Percentiles rank a stretch among this genome's conserved stretches.
Evolutionary conservation across 2,888 invertebrate genomes (phyloP).

Genomic region (Calameuta pallipes): DNA sequence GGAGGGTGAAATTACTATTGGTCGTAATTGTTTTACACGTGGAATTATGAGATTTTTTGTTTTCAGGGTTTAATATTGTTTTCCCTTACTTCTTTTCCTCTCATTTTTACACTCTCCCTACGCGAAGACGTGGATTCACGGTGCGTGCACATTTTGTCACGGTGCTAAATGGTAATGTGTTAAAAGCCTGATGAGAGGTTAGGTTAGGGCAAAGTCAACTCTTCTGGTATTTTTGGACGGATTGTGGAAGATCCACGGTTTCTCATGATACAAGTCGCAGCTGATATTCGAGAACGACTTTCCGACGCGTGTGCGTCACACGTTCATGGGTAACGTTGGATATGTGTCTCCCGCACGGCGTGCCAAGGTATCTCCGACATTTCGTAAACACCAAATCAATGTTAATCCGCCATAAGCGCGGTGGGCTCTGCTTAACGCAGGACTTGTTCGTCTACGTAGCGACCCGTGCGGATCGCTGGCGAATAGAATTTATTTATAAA

Average conservation of each 20-base stretch:
- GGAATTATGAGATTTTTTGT: too few species aligned
- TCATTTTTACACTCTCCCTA: too few species aligned
- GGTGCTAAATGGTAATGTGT: too few species aligned
- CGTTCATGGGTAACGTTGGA: too few species aligned
- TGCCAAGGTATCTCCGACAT: conserved; percentile 54
- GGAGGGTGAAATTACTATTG: too few species aligned
- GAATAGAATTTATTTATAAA: conserved; percentile 57
- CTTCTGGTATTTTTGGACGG: conserved; percentile 52
- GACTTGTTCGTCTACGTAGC: background rate
- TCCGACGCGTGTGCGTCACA: background rate
- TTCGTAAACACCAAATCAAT: conserved; percentile 61
- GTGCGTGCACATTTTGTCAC: too few species aligned
- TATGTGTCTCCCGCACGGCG: background rate
- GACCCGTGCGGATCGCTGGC: conserved; percentile 12
- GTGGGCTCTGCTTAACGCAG: background rate
- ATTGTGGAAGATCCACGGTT: conserved; percentile 27
- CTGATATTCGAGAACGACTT: too few species aligned
- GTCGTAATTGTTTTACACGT: too few species aligned
- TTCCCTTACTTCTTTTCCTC: too few species aligned
- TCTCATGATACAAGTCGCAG: too few species aligned
- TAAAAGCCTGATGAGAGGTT: conserved; percentile 5
- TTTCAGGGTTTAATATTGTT: too few species aligned
- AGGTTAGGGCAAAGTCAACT: conserved; percentile 36
- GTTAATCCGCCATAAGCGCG: conserved; percentile 43
- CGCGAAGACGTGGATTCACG: too few species aligned